A percentile compares a stretch with the other conserved stretches of the same genome.
phyloP scores from a whole-genome alignment of 2,888 invertebrate genomes.

The Drosophila quinaria region DNA sequence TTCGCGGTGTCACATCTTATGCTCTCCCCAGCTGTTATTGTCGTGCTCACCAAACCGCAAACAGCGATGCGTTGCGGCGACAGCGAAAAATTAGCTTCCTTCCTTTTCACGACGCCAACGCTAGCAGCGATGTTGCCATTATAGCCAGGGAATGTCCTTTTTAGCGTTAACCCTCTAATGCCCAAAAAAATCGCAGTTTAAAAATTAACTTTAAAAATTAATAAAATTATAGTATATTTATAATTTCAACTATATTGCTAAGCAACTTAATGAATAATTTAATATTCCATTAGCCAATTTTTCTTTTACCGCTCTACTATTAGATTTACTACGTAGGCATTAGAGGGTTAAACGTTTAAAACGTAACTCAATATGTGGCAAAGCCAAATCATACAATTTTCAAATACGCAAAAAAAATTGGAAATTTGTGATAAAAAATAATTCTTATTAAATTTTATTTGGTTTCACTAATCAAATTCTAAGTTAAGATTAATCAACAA shows the following conservation, averaged over 20 bases:
- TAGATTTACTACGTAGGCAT: no score
- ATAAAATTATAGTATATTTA: no score
- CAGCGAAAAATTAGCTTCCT: constrained; percentile 52
- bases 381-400: background rate
- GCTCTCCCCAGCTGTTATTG: constrained; percentile 58
- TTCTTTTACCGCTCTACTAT: no score
- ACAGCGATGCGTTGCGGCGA: constrained; percentile 41
- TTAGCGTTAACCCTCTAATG: no score
- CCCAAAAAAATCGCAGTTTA: no score
- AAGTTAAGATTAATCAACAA: background rate
- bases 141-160: background rate
- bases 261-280: no score
- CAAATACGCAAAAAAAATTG: no score
- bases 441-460: background rate
- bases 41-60: constrained; percentile 52
- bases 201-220: no score
- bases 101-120: constrained; percentile 41
- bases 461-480: background rate
- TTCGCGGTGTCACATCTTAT: constrained; percentile 29
- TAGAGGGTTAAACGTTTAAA: constrained; percentile 32
- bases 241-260: no score
- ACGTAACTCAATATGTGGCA: background rate
- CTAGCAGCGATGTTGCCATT: constrained; percentile 19
- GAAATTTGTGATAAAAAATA: background rate
- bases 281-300: no score